Evolutionary conservation across 2,113 vertebrate species (phyloP).

Genomic region (Oryzias woworae): DNA sequence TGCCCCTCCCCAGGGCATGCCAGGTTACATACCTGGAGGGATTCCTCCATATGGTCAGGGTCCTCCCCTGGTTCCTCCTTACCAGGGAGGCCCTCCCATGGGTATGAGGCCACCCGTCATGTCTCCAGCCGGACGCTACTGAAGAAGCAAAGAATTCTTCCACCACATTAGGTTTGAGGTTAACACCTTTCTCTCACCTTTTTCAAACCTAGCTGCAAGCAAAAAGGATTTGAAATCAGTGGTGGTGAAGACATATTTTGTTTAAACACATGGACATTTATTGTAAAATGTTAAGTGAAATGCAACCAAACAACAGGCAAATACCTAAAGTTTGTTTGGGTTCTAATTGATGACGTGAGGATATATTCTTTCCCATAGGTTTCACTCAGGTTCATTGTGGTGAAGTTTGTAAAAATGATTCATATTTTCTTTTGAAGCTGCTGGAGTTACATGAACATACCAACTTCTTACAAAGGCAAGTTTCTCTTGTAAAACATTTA

Average conservation of each 20-base stretch:
- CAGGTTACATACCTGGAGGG: slow-evolving; percentile 92
- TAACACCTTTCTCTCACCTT: slow-evolving; percentile 90
- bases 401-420: slow-evolving; percentile 99
- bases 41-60: slow-evolving; percentile 96
- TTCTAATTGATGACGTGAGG: slow-evolving; percentile 92
- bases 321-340: slow-evolving; percentile 70
- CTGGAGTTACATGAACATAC: slow-evolving; percentile 97
- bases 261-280: slow-evolving; percentile 87
- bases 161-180: slow-evolving; percentile 96
- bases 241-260: slow-evolving; percentile 84
- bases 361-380: slow-evolving; percentile 86
- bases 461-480: slow-evolving; percentile 95
- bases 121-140: slow-evolving; percentile 98
- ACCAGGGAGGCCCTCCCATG: slow-evolving; percentile 96
- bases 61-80: slow-evolving; percentile 94
- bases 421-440: slow-evolving; percentile 97
- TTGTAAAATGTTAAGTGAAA: slow-evolving; percentile 80
- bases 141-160: slow-evolving; percentile 81
- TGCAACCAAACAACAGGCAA: slow-evolving; percentile 80
- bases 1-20: slow-evolving; percentile 94
- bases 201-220: slow-evolving; percentile 84
- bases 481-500: slow-evolving; percentile 90
- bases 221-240: slow-evolving; percentile 86
- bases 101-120: slow-evolving; percentile 98
- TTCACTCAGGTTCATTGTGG: slow-evolving; percentile 98